Evolutionary conservation across 2,888 invertebrate genomes (phyloP).

Genomic region (Malthinus flaveolus): DNA sequence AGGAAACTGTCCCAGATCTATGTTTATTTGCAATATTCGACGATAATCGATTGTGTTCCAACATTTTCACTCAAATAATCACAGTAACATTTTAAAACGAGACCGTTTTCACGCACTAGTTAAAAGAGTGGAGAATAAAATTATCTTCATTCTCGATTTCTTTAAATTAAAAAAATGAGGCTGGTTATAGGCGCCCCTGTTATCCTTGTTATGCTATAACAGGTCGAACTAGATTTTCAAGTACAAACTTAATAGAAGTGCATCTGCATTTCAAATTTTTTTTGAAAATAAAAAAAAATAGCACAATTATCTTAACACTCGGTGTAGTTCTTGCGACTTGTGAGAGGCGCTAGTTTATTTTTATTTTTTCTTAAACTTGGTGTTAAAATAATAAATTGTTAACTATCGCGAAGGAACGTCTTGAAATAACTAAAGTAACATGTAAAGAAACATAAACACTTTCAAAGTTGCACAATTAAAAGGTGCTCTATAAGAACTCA

Average conservation of each 20-base stretch:
- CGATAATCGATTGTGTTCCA: conserved; percentile 39
- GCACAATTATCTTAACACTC: not conserved
- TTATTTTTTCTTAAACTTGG: not conserved
- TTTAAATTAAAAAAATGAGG: conserved; percentile 14
- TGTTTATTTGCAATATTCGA: conserved; percentile 42
- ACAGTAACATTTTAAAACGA: not conserved
- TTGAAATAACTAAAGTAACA: conserved; percentile 12
- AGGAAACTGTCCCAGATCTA: conserved; percentile 54
- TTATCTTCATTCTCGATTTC: not conserved
- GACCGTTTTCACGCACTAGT: not conserved
- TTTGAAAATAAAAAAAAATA: not conserved
- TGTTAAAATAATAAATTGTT: not conserved
- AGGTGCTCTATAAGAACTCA: conserved; percentile 24
- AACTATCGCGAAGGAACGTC: conserved; percentile 13
- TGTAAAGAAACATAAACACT: conserved; percentile 21
- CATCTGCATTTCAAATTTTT: conserved; percentile 17
- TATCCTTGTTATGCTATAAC: conserved; percentile 39
- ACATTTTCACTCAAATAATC: conserved; percentile 37
- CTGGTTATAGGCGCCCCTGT: conserved; percentile 26
- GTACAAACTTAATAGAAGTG: conserved; percentile 35
- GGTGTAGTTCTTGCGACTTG: too few relatives aligned
- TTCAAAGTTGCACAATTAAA: conserved; percentile 28
- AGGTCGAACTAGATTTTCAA: conserved; percentile 54
- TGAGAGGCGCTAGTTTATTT: not conserved
- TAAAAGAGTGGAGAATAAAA: conserved; percentile 3